Evolutionary conservation across 2,888 invertebrate genomes (phyloP), one percentile per base, ranked within the genome.

Genomic region (Ctenicera cuprea): DNA sequence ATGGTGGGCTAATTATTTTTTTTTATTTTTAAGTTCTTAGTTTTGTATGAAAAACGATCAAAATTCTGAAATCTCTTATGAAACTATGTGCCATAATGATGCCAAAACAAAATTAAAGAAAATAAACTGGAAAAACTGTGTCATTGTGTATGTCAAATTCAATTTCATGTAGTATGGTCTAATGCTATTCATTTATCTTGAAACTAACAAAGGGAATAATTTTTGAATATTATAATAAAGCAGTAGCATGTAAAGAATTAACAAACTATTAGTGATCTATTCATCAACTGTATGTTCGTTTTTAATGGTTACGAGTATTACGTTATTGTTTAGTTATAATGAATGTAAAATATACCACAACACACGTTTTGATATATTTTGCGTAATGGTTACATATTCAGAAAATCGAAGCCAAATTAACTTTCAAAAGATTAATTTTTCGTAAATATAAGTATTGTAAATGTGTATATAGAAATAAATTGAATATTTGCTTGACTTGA

Each of bases 391-490:
- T 48, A 48, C 48, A 48, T 48, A 48, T 48, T 48, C 48, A 5
- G 3, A 18, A 18, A 48, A 18, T 12, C 3, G 1, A 18, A 11
- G 50, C 9, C 33, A 16, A 45, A 45, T 14, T 45, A 7, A 45
- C 8, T 45, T 3, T 41, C 9, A 41, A 41, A 41, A 41, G 45
- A 7, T 45, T 45, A 45, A 14, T 45, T 45, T 45, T 45, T 8
- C 14, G 1, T 45, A 50, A 14, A 22, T 30, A 18, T 3, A n/a
- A n/a, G 7, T 57, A 57, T 9, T 37, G 37, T 52, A 52, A 52
- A 52, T 52, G 11, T 52, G 52, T 52, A 52, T 30, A 52, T 52
- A 52, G 18, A 52, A 52, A 52, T 52, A 52, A 52, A 52, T 52
- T 22, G 12, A 52, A 30, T 26, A 9, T 26, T 12, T 22, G n/a